phyloP scores from a whole-genome alignment of 2,113 vertebrate genomes.

The Tachysurus vachellii region DNA sequence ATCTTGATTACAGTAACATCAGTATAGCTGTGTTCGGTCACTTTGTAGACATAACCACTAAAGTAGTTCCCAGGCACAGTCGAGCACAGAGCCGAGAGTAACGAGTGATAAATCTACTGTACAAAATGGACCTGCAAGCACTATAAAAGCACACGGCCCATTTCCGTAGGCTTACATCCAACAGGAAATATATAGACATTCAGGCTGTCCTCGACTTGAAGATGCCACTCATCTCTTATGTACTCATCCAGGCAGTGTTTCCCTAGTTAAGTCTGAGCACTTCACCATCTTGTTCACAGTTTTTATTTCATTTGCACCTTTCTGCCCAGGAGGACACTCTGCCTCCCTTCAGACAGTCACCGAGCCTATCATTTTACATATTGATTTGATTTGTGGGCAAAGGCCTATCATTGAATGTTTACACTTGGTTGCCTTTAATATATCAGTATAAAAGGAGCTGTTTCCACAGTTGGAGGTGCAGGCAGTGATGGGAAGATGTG shows the following conservation, averaged over 20 bases:
- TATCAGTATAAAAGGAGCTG: conserved; percentile 55
- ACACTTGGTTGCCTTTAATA: conserved; percentile 67
- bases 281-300: conserved; percentile 19
- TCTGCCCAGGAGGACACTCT: conserved; percentile 21
- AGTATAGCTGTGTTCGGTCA: not conserved
- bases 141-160: not conserved
- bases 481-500: conserved; percentile 25
- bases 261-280: not conserved
- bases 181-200: not conserved
- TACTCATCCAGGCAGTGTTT: conserved; percentile 16
- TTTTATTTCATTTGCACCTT: conserved; percentile 43
- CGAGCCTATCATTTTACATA: conserved; percentile 56
- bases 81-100: not conserved
- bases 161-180: not conserved
- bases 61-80: not conserved
- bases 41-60: not conserved
- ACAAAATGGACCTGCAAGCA: not conserved
- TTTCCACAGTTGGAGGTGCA: conserved; percentile 51
- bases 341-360: conserved; percentile 21
- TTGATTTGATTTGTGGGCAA: conserved; percentile 58
- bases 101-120: not conserved
- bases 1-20: not conserved
- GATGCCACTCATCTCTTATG: conserved; percentile 6
- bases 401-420: conserved; percentile 62
- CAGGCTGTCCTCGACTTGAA: not conserved